phyloP scores from a whole-genome alignment of 1,140 invertebrate genomes.

The Heliconius himera region DNA sequence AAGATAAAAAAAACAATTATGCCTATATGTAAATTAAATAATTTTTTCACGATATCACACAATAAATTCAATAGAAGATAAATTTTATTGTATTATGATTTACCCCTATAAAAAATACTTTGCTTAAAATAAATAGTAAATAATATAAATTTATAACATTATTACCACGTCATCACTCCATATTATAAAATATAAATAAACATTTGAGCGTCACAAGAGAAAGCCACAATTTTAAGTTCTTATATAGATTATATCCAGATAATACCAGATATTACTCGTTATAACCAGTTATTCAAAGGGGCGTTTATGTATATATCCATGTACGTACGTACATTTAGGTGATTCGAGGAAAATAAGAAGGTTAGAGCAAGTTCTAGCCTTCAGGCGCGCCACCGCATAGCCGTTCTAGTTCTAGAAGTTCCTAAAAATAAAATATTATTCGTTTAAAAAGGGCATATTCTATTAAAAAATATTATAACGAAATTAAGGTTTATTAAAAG shows the following conservation, averaged over 20 bases:
- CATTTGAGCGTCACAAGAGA: conserved; percentile 3
- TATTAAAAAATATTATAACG: neutral
- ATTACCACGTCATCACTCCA: neutral
- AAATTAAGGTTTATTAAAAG: too few relatives aligned
- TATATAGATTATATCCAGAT: neutral
- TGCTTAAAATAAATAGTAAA: too few relatives aligned
- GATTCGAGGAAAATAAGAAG: neutral
- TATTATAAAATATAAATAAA: neutral
- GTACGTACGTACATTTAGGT: neutral
- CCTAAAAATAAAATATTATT: conserved; percentile 47
- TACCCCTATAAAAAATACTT: too few relatives aligned
- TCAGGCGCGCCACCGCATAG: conserved; percentile 66
- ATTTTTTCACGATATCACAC: too few relatives aligned
- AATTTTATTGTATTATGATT: too few relatives aligned
- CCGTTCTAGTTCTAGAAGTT: conserved; percentile 64
- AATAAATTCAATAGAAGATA: too few relatives aligned
- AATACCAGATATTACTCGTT: neutral
- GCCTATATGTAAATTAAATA: too few relatives aligned
- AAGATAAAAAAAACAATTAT: neutral
- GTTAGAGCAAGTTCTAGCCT: conserved; percentile 46
- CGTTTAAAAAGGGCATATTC: neutral
- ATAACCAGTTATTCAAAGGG: neutral
- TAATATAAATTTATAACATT: neutral
- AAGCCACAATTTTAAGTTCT: neutral
- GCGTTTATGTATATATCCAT: neutral